Conservation (phyloP, 1,140 invertebrate genomes). For the Heterodera schachtii region DNA sequence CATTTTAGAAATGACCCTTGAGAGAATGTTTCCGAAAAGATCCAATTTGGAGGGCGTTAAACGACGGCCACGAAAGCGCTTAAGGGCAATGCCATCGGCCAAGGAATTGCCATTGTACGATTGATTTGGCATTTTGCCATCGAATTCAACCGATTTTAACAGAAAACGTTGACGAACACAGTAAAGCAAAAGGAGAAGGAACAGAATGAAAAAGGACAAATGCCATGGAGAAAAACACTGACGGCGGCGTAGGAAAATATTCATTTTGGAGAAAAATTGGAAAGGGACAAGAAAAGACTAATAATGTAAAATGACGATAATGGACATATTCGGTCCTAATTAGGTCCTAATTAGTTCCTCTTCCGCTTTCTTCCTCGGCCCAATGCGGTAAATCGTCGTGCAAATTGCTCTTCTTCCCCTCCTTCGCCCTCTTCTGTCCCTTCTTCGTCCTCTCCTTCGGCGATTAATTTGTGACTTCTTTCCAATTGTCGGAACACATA, state of each 20-base stretch:
- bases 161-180: background rate
- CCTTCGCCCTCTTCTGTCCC: background rate
- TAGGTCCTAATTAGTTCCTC: slow-evolving; percentile 3
- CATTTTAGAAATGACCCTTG: background rate
- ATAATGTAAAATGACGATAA: background rate
- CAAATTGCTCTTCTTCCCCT: background rate
- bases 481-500: slow-evolving; percentile 26
- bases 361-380: background rate
- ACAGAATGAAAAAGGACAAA: background rate
- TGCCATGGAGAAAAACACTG: background rate
- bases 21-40: background rate
- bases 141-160: background rate
- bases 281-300: background rate
- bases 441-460: background rate
- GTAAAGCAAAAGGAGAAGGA: background rate
- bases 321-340: background rate
- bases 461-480: background rate
- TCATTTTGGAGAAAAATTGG: background rate
- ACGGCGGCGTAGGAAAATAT: background rate
- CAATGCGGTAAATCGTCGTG: background rate
- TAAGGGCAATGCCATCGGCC: background rate
- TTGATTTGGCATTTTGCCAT: background rate
- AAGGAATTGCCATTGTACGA: background rate
- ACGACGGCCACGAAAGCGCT: background rate
- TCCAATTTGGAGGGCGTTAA: background rate